Evolutionary conservation across 2,888 invertebrate species (phyloP), one percentile per base, ranked within the genome.

Genomic region (Axea sp.): DNA sequence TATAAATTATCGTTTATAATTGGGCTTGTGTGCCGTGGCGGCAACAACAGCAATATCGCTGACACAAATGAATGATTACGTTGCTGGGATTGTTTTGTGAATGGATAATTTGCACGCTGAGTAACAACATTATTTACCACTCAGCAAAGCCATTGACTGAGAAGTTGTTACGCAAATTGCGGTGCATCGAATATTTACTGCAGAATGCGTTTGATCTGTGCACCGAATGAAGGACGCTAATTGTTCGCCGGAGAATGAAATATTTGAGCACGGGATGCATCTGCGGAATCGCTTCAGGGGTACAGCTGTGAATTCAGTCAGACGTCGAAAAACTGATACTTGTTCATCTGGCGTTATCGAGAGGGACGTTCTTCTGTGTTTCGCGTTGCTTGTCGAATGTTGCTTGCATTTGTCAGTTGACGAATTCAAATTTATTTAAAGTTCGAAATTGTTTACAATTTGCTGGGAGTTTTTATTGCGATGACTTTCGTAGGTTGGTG

Each of bases 1-100:
- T 49, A 62, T 62, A 47, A 49, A 62, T 62, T 49, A 49, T 47
- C 47, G 30, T 41, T 49, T 17, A 51, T 31, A 51, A 33, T 62
- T 24, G 11, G 31, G 14, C 39, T 30, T 26, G 9, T 8, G 15
- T 49, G 22, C 30, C 30, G 39, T 3, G 31, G 15, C 24, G 15
- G 12, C 7, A 5, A 19, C 39, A 62, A 62, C 49, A 62, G 37
- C 47, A 62, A 62, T 51, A 51, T 31, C 31, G 22, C 49, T 22
- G 49, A 41, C 62, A 33, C 51, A 51, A 41, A 51, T 51, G 51
- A 62, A 51, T 62, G 49, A 49, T 37, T 62, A 22, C 22, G 30
- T 62, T 15, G 31, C 47, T 19, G 41, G 41, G 62, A 62, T 62
- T 62, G 62, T 62, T 62, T 62, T 60, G 62, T 26, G 37, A 31